Percentiles rank a stretch among this genome's conserved stretches.
These are phyloP conservation scores for Gavialis gangeticus DNA, from an alignment of 2,113 vertebrate genomes.

Conservation along the genomic window DNA sequence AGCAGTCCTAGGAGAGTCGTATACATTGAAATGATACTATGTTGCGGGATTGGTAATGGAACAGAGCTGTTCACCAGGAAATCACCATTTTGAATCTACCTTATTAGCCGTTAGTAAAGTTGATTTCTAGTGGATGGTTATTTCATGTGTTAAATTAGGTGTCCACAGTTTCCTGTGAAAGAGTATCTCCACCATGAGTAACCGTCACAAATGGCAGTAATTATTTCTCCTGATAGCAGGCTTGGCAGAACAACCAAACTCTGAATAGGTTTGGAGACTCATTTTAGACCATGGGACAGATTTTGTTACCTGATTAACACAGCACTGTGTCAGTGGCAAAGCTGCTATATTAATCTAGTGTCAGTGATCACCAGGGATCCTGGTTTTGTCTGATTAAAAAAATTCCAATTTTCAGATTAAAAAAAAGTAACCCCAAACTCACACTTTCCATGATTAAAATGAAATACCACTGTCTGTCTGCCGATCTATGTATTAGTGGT, in stretches of 20 bases:
- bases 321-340: too few relatives aligned
- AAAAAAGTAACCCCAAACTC: too few relatives aligned
- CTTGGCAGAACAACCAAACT: not conserved
- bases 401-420: too few relatives aligned
- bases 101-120: not conserved
- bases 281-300: not conserved
- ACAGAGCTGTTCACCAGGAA: not conserved
- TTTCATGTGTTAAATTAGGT: not conserved
- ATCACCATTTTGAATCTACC: not conserved
- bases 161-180: not conserved
- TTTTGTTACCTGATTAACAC: not conserved
- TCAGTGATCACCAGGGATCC: too few relatives aligned
- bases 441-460: too few relatives aligned
- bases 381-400: too few relatives aligned
- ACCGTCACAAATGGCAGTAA: not conserved
- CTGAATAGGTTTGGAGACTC: not conserved
- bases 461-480: too few relatives aligned
- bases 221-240: not conserved
- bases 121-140: not conserved
- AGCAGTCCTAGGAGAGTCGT: not conserved
- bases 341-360: too few relatives aligned
- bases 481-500: too few relatives aligned
- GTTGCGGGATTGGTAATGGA: not conserved
- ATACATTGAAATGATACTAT: not conserved
- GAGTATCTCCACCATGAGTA: not conserved